Percentiles rank a stretch among this genome's conserved stretches.
Evolutionary conservation across 2,888 invertebrate genomes (phyloP).

Genomic region (Orthonevra nobilis): DNA sequence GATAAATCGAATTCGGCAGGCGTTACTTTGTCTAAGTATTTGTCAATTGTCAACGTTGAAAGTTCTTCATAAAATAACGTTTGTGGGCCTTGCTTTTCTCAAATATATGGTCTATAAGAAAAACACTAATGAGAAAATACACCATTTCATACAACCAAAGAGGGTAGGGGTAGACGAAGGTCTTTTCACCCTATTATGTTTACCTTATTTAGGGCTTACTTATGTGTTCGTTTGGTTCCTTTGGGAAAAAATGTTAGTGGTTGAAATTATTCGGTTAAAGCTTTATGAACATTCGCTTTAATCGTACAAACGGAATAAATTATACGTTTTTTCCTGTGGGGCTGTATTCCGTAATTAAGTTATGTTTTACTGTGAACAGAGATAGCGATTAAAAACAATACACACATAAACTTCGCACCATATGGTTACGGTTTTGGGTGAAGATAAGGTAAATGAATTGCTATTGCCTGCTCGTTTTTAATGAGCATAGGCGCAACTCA

Average conservation of each 20-base stretch:
- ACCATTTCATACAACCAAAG: slow-evolving; percentile 4
- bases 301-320: slow-evolving; percentile 51
- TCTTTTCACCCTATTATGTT: background rate
- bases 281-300: slow-evolving; percentile 34
- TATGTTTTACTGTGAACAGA: too few relatives aligned
- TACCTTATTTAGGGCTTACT: background rate
- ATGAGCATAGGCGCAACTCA: too few relatives aligned
- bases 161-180: background rate
- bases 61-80: background rate
- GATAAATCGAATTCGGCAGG: background rate
- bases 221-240: background rate
- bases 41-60: slow-evolving; percentile 2
- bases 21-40: slow-evolving; percentile 13
- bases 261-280: slow-evolving; percentile 14
- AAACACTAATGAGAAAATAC: slow-evolving; percentile 11
- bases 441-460: too few relatives aligned
- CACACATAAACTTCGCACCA: too few relatives aligned
- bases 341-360: too few relatives aligned
- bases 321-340: too few relatives aligned
- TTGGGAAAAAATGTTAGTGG: slow-evolving; percentile 19
- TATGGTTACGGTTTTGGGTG: too few relatives aligned
- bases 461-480: too few relatives aligned
- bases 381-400: too few relatives aligned
- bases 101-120: slow-evolving; percentile 18
- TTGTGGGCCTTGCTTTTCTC: background rate